These are phyloP conservation scores for Synanthedon tipuliformis DNA, from an alignment of 2,888 invertebrate genomes.

Conservation along the genomic window DNA sequence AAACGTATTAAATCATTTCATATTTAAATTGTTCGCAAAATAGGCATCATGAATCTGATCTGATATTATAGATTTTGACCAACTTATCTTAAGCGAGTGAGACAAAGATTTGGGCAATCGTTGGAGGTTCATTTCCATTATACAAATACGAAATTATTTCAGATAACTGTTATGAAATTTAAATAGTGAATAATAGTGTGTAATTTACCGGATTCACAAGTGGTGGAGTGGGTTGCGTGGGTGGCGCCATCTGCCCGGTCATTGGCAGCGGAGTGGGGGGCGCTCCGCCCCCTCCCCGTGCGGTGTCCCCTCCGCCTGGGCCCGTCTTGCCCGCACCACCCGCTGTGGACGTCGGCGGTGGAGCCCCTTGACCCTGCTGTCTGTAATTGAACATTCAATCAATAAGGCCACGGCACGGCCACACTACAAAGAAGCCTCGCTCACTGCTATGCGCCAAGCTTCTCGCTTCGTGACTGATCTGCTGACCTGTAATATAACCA, in stretches of 20 bases:
- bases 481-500: no score
- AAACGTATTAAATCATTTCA: background rate
- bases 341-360: slow-evolving; percentile 13
- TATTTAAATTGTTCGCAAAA: no score
- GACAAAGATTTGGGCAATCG: no score
- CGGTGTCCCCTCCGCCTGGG: slow-evolving; percentile 29
- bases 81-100: no score
- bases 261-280: slow-evolving; percentile 68
- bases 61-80: no score
- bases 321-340: slow-evolving; percentile 14
- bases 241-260: slow-evolving; percentile 71
- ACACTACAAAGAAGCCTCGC: no score
- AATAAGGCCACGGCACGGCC: no score
- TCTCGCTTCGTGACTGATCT: no score
- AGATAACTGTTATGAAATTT: background rate
- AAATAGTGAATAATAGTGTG: background rate
- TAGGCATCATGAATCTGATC: no score
- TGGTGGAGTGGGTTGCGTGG: slow-evolving; percentile 65
- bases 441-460: no score
- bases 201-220: slow-evolving; percentile 52
- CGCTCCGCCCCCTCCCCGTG: slow-evolving; percentile 56
- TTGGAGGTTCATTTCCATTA: no score
- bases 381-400: background rate
- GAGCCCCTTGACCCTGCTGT: slow-evolving; percentile 21
- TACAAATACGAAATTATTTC: background rate